Conservation (phyloP, 2,797 vertebrate species). For the Lophius americanus region DNA sequence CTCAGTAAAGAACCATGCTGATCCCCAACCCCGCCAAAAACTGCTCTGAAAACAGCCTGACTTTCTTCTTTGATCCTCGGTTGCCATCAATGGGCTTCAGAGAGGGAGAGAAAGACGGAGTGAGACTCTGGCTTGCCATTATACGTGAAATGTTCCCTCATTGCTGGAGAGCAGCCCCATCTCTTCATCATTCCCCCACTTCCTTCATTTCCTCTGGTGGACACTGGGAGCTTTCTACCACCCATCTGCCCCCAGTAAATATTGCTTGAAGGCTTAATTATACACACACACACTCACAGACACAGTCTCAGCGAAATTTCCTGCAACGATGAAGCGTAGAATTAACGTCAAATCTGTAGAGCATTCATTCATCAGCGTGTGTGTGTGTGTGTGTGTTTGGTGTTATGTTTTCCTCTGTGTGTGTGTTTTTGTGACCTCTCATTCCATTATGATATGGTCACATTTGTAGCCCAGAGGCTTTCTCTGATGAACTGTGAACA, state of each 20-base stretch:
- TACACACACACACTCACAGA: slow-evolving; percentile 60
- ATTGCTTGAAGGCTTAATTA: slow-evolving; percentile 85
- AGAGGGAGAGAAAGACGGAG: slow-evolving; percentile 48
- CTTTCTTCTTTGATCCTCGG: slow-evolving; percentile 61
- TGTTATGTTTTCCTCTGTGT: slow-evolving; percentile 2
- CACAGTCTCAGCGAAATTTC: slow-evolving; percentile 77
- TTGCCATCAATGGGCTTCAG: slow-evolving; percentile 69
- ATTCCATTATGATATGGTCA: slow-evolving; percentile 69
- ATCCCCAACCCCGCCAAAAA: slow-evolving; percentile 43
- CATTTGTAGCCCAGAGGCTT: slow-evolving; percentile 64
- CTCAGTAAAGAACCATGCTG: slow-evolving; percentile 40
- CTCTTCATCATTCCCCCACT: slow-evolving; percentile 76
- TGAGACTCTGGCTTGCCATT: slow-evolving; percentile 58
- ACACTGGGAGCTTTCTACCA: slow-evolving; percentile 83
- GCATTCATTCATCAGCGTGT: slow-evolving; percentile 72
- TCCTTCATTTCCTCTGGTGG: slow-evolving; percentile 78
- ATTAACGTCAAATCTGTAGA: slow-evolving; percentile 78
- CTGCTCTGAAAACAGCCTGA: slow-evolving; percentile 63
- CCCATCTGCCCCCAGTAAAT: slow-evolving; percentile 83
- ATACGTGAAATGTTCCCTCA: slow-evolving; percentile 66
- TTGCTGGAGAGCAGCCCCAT: slow-evolving; percentile 54
- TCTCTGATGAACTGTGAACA: slow-evolving; percentile 68
- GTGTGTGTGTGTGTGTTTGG: slow-evolving; percentile 45
- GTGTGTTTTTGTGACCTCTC: slow-evolving; percentile 73
- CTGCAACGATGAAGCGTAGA: slow-evolving; percentile 73